A percentile compares a stretch with the other conserved stretches of the same genome.
These are phyloP conservation scores for Halictus rubicundus DNA, from an alignment of 1,140 invertebrate genomes.

Conservation along the genomic window DNA sequence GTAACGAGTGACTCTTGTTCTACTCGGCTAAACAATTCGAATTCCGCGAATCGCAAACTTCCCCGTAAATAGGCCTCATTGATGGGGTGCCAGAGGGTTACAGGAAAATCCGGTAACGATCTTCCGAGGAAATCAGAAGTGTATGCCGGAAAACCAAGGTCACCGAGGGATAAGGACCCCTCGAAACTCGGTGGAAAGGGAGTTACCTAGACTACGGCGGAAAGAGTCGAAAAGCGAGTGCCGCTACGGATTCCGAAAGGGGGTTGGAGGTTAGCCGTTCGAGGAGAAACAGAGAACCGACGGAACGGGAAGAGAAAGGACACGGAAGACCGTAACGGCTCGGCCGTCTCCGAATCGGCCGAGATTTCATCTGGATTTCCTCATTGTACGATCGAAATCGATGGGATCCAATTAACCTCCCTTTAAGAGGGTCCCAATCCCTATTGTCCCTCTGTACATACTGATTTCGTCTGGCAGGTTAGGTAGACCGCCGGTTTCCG, in stretches of 20 bases:
- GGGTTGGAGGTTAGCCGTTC: not conserved
- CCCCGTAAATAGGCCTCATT: slow-evolving; percentile 29
- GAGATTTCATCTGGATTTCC: slow-evolving; percentile 62
- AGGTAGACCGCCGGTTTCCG: slow-evolving; percentile 4
- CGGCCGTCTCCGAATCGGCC: slow-evolving; percentile 38
- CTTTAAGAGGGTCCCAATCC: slow-evolving; percentile 63
- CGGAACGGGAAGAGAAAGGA: slow-evolving; percentile 2
- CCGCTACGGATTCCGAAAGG: not conserved
- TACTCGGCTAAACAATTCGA: slow-evolving; percentile 31
- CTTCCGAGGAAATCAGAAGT: slow-evolving; percentile 35
- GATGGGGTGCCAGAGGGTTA: not conserved
- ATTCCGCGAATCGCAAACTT: slow-evolving; percentile 46
- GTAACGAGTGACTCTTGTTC: slow-evolving; percentile 43
- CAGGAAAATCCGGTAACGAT: not conserved
- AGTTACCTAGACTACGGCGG: slow-evolving; percentile 73
- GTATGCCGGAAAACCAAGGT: slow-evolving; percentile 53
- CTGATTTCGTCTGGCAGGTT: slow-evolving; percentile 50
- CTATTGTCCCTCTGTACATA: slow-evolving; percentile 69
- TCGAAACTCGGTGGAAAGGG: slow-evolving; percentile 55
- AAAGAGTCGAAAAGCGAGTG: slow-evolving; percentile 27
- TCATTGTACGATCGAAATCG: slow-evolving; percentile 70
- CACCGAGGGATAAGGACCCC: slow-evolving; percentile 49
- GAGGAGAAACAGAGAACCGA: slow-evolving; percentile 5
- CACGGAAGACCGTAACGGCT: slow-evolving; percentile 51
- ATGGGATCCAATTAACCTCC: slow-evolving; percentile 75